Evolutionary conservation across 2,797 vertebrate species (phyloP).

Genomic region (Falco novaeseelandiae): DNA sequence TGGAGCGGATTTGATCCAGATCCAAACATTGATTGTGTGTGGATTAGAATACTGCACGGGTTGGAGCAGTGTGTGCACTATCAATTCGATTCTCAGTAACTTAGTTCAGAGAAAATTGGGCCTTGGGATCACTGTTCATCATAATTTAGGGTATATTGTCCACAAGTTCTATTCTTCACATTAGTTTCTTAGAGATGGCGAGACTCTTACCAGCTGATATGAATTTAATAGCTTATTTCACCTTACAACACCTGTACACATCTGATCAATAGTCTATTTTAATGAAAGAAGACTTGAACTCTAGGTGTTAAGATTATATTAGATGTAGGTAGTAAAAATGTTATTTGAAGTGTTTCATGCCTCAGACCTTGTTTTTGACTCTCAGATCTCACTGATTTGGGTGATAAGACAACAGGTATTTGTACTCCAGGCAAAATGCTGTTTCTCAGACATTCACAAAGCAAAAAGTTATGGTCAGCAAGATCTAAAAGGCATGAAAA

Average conservation of each 20-base stretch:
- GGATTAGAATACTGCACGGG: neutral
- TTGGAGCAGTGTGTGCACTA: neutral
- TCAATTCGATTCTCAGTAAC: neutral
- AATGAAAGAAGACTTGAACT: neutral
- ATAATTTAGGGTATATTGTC: neutral
- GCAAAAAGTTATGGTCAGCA: neutral
- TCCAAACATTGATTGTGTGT: neutral
- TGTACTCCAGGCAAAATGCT: neutral
- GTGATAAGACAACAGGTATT: neutral
- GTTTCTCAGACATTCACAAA: neutral
- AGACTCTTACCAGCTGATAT: neutral
- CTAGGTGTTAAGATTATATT: neutral
- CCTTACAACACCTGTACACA: neutral
- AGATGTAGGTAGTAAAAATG: neutral
- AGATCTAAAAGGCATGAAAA: neutral
- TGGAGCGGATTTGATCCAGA: neutral
- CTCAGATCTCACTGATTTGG: neutral
- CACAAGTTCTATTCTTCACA: neutral
- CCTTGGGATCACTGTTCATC: neutral
- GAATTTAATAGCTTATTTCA: neutral
- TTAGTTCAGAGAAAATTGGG: neutral
- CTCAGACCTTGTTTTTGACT: neutral
- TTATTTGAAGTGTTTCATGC: neutral
- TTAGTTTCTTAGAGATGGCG: neutral
- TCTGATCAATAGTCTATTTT: neutral